These are phyloP conservation scores for Drosophila hawaiiensis DNA, from an alignment of 2,888 invertebrate species.

Conservation along the genomic window DNA sequence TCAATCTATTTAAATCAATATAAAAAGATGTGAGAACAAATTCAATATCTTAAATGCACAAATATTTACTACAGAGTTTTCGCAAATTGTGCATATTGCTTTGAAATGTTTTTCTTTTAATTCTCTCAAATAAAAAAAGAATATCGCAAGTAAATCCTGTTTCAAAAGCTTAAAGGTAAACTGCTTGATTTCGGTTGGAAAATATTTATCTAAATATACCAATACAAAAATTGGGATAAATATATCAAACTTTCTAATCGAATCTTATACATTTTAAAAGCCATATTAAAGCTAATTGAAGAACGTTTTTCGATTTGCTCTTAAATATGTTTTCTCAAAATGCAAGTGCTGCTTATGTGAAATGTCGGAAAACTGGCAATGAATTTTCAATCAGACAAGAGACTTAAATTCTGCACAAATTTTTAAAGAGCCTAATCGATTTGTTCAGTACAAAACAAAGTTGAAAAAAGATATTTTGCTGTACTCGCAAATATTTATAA, in stretches of 20 bases:
- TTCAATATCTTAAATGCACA: background rate
- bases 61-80: background rate
- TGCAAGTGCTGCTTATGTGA: background rate
- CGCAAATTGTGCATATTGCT: background rate
- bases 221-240: background rate
- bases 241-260: background rate
- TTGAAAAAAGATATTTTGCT: background rate
- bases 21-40: background rate
- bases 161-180: background rate
- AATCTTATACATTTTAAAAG: background rate
- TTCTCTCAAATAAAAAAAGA: accelerated
- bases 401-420: background rate
- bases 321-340: background rate
- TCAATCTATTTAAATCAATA: background rate
- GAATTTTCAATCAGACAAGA: background rate
- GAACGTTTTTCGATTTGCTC: background rate
- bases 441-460: background rate
- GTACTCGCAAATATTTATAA: background rate
- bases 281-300: background rate
- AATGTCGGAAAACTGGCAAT: background rate
- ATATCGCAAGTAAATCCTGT: background rate
- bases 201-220: background rate
- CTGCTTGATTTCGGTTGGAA: background rate
- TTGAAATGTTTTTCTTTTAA: background rate
- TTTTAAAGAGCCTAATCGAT: background rate